These are phyloP conservation scores for Argyrosomus japonicus DNA, from an alignment of 2,113 vertebrate species.

Conservation along the genomic window DNA sequence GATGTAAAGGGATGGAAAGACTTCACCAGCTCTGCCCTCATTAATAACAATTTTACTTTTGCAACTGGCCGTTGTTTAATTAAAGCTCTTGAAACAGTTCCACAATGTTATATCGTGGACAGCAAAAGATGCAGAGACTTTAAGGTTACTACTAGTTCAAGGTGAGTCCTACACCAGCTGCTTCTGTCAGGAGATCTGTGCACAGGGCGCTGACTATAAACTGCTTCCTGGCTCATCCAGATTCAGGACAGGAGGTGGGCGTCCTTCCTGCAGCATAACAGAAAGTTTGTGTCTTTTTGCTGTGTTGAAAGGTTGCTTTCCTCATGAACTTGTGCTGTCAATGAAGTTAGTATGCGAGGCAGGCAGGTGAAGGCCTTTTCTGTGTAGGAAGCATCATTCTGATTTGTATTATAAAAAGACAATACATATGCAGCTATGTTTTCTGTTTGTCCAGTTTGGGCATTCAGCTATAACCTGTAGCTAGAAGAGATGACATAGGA, in stretches of 20 bases:
- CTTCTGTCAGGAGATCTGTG: slow-evolving; percentile 18
- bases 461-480: neutral
- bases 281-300: slow-evolving; percentile 9
- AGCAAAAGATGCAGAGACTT: neutral
- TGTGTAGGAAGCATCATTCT: neutral
- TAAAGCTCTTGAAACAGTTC: neutral
- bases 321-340: neutral
- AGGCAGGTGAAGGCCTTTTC: neutral
- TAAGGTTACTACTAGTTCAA: neutral
- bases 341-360: neutral
- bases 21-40: neutral
- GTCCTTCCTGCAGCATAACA: slow-evolving; percentile 17
- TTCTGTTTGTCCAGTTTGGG: neutral
- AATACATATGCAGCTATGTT: neutral
- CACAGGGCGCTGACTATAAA: slow-evolving; percentile 1
- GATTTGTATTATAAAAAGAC: neutral
- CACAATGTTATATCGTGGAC: neutral
- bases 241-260: neutral
- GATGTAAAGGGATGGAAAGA: neutral
- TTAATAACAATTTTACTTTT: neutral
- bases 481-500: neutral
- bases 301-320: slow-evolving; percentile 7
- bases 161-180: slow-evolving; percentile 8
- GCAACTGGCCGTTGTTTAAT: neutral
- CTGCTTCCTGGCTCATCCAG: slow-evolving; percentile 25